Base-by-base conservation (phyloP, 1,140 invertebrate genomes). In the Leguminivora glycinivorella region DNA sequence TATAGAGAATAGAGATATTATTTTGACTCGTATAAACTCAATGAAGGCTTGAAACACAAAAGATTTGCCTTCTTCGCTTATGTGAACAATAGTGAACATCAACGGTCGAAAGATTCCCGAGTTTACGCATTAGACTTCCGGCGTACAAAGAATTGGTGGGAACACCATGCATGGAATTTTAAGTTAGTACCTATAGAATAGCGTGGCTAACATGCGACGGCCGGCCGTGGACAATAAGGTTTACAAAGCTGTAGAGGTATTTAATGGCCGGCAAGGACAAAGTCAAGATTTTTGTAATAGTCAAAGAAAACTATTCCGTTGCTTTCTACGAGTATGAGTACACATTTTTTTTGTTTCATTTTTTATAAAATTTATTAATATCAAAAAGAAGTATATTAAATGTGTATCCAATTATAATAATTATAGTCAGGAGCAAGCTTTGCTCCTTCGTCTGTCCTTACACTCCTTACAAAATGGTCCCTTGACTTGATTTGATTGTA, bases 141-240 rank as follows among this genome's bases (percentile, higher is more conserved):
- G 73, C 63, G 67, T 47, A 71, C 71, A 68, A 71, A 70, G 72
- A 70, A 71, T 38, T 24, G 29, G 22, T 43, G 34, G 47, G 14
- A 17, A 47, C 56, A 74, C 69, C 68, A 56, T 56, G 75, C 69
- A 56, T 67, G 69, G 79, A 81, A 81, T 81, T 58, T 71, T 68
- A 79, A 81, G 70, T 67, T 72, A 69, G 43, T 31, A 10, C n/a
- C n/a, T 67, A 67, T 25, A 38, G 34, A 67, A 38, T 40, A 40
- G 38, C 31, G 12, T 24, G 31, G 31, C 29, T 12, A 29, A 19
- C 26, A 17, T 38, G 22, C 22, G 19, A 43, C 34, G 25, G 34
- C 63, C 63, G 19, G 26, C 12, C 52, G 12, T 22, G 66, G 66
- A 43, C 38, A 43, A 67, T 67, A 34, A 12, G 66, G 19, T 67